Evolutionary conservation across 1,140 invertebrate species (phyloP).

Genomic region (Nixonia krombeini): DNA sequence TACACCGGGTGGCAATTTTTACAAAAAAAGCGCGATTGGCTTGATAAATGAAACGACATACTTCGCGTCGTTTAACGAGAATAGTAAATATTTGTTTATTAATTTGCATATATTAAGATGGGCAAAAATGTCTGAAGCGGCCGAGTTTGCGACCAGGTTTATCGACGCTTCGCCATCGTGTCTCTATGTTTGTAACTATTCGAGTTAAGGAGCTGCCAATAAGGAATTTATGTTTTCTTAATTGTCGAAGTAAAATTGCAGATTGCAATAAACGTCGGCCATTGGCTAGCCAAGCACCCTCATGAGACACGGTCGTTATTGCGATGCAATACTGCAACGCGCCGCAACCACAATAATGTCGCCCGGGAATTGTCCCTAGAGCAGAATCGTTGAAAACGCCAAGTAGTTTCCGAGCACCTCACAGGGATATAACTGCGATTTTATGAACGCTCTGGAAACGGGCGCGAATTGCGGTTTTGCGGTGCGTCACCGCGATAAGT

Average conservation of each 20-base stretch:
- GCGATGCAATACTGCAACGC: conserved; percentile 20
- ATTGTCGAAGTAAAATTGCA: too few species aligned
- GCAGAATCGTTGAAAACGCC: conserved; percentile 11
- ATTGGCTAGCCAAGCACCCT: conserved; percentile 6
- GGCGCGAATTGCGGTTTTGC: conserved; percentile 17
- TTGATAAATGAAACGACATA: too few species aligned
- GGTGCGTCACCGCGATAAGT: conserved; percentile 1
- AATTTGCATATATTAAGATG: too few species aligned
- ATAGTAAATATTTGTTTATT: too few species aligned
- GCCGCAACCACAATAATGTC: conserved; percentile 20
- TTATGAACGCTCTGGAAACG: conserved; percentile 11
- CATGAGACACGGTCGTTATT: conserved; percentile 21
- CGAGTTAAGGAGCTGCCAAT: conserved; percentile 22
- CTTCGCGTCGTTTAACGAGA: too few species aligned
- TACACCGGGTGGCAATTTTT: too few species aligned
- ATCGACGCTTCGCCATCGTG: too few species aligned
- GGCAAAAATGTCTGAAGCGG: too few species aligned
- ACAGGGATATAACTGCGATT: conserved; percentile 14
- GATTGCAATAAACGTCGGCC: conserved; percentile 21
- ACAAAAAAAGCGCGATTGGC: too few species aligned
- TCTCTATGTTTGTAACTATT: conserved; percentile 10
- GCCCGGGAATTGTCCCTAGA: conserved; percentile 25
- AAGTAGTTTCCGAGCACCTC: conserved; percentile 8
- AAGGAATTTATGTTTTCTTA: conserved; percentile 27
- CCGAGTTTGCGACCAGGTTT: too few species aligned